Evolutionary conservation across 2,113 vertebrate genomes (phyloP), one percentile per base, ranked within the genome.

Genomic region (Tiliqua scincoides): DNA sequence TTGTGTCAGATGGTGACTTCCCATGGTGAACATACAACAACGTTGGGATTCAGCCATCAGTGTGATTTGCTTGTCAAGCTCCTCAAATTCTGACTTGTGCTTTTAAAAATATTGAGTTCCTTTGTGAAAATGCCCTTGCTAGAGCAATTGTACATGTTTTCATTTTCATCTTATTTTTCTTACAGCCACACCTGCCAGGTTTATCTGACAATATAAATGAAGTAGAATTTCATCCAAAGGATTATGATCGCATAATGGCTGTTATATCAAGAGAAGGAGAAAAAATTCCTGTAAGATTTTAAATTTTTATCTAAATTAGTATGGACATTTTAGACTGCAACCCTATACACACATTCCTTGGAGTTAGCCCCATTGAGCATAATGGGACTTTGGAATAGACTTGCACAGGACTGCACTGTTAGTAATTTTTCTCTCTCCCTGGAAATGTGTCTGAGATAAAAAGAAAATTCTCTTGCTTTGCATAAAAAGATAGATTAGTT

Each of bases 191-290:
- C 93, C 96, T 98, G 18, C 97, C 96, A 82, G 97, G 97, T 30
- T 92, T 98, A 76, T 98, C 98, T 83, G 98, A 98, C 94, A 98
- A 98, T 83, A 96, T 98, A 89, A 98, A 97, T 48, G 96, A 97
- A 92, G 98, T 94, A 5, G 94, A 95, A 10, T 98, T 98, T 94
- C 97, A 98, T 32, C 0, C 87, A 12, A 97, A 97, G 93, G 97
- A 97, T 52, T 98, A 98, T 4, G 97, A 98, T 95, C 95, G 93
- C 43, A 98, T 98, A 14, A 25, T 96, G 92, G 92, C 95, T 37
- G 97, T 98, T 57, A 76, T 97, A 91, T 98, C 98, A 89, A 97
- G 97, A 95, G 98, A 98, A 95, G 97, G 97, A 94, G 98, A 98
- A 93, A 97, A 96, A 95, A 96, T 98, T 82, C 4, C 68, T 68